phyloP scores from a whole-genome alignment of 2,888 invertebrate species.

The Copidosoma aretas region DNA sequence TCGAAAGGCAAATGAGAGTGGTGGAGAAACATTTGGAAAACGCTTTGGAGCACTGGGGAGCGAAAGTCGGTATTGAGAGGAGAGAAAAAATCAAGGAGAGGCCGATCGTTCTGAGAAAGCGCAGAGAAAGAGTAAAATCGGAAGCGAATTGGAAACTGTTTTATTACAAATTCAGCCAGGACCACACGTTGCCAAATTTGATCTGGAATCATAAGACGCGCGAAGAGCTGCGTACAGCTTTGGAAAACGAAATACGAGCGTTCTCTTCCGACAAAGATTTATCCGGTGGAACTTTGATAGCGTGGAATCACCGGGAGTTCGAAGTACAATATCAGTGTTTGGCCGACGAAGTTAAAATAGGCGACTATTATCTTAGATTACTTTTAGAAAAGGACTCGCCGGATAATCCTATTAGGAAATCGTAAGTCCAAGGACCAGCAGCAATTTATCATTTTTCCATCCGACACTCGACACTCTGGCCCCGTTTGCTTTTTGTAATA shows the following conservation, averaged over 20 bases:
- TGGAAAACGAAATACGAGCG: conserved; percentile 91
- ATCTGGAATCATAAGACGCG: conserved; percentile 99
- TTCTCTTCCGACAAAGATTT: conserved; percentile 91
- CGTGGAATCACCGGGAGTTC: conserved; percentile 99
- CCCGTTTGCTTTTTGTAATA: too few species aligned
- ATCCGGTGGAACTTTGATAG: conserved; percentile 78
- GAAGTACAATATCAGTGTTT: conserved; percentile 93
- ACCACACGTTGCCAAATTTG: conserved; percentile 94
- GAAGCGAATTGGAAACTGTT: conserved; percentile 92
- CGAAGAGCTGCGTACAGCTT: conserved; percentile 89
- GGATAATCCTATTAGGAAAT: conserved; percentile 86
- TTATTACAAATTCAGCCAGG: conserved; percentile 92
- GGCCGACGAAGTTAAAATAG: conserved; percentile 96
- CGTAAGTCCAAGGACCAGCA: conserved; percentile 69
- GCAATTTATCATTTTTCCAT: conserved; percentile 5
- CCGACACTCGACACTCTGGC: too few species aligned
- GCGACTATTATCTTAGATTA: conserved; percentile 95
- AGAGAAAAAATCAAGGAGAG: conserved; percentile 73
- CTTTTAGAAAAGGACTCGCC: conserved; percentile 89
- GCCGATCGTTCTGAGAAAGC: conserved; percentile 89
- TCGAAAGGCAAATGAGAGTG: conserved; percentile 76
- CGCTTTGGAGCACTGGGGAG: conserved; percentile 77
- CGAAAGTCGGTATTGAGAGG: conserved; percentile 68
- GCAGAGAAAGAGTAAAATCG: conserved; percentile 86
- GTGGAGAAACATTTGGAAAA: conserved; percentile 85